These are phyloP conservation scores for Cerceris rybyensis DNA, from an alignment of 2,888 invertebrate species.

Conservation along the genomic window DNA sequence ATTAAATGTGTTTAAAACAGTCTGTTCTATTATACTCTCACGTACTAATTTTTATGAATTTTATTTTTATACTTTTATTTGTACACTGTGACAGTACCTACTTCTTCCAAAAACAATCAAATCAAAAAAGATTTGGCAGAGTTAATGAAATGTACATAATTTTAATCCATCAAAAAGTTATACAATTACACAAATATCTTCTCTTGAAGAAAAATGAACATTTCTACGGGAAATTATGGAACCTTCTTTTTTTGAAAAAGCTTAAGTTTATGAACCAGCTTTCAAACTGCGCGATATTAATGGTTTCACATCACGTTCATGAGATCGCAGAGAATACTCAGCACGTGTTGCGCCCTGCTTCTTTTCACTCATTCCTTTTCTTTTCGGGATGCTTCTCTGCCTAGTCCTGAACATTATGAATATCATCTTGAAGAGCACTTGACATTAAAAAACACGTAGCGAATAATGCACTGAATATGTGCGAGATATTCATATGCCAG, in stretches of 20 bases:
- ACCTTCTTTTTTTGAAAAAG: not conserved
- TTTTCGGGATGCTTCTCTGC: not conserved
- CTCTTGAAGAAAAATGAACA: too few relatives aligned
- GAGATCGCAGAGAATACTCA: not conserved
- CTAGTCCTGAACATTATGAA: not conserved
- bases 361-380: not conserved
- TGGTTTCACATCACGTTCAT: not conserved
- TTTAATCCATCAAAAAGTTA: too few relatives aligned
- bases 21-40: too few relatives aligned
- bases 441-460: not conserved
- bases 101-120: too few relatives aligned
- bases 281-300: not conserved
- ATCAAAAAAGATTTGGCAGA: too few relatives aligned
- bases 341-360: not conserved
- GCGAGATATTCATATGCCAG: not conserved
- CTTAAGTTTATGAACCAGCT: not conserved
- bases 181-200: too few relatives aligned
- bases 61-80: too few relatives aligned
- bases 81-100: too few relatives aligned
- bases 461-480: not conserved
- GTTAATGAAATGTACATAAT: too few relatives aligned
- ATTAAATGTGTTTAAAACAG: too few relatives aligned
- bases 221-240: too few relatives aligned
- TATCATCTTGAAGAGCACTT: not conserved
- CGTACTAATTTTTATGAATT: too few relatives aligned